Base-by-base conservation (phyloP, 2,888 invertebrate species). In the Lymantria monacha region DNA sequence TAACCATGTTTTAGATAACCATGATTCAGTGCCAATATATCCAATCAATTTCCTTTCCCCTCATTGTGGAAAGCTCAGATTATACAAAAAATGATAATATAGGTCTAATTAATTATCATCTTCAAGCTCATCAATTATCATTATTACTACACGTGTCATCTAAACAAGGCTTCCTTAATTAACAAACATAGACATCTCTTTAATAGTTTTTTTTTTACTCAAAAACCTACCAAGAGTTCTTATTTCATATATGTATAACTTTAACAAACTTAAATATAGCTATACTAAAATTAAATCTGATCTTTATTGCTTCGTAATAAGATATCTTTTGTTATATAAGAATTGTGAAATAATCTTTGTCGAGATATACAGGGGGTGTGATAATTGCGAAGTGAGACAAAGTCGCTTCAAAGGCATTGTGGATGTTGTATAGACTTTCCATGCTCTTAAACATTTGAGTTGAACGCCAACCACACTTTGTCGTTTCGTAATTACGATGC, bases 321-420 rank as follows among this genome's bases (percentile, higher is more conserved):
- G 54, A 57, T 40, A 30, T 15, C 45, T 49, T 15, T 43, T 22
- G n/a, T 49, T 49, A 44, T 43, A 43, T 38, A 37, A 65, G 58
- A 42, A 47, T 14, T 69, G 55, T 69, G 49, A 57, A 50, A 36
- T 61, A 79, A 69, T 46, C 33, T 64, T 73, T 64, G 79, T 69
- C 59, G 70, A 76, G 75, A 80, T 79, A 75, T 66, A 82, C 75
- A 84, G 79, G 84, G 88, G 89, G 88, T 86, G 88, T 88, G 74
- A 87, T 90, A 89, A 90, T 90, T 88, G 82, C 83, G 73, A 76
- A 79, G 80, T 76, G 87, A 88, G 87, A 90, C 89, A 90, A 90
- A 89, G 88, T 90, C 82, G 76, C 73, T 72, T 85, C 87, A 86
- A 85, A 87, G 82, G 81, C 59, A 89, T 90, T 89, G 89, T 89